Conservation (phyloP, 2,113 vertebrate genomes). For the Corvus cornix region DNA sequence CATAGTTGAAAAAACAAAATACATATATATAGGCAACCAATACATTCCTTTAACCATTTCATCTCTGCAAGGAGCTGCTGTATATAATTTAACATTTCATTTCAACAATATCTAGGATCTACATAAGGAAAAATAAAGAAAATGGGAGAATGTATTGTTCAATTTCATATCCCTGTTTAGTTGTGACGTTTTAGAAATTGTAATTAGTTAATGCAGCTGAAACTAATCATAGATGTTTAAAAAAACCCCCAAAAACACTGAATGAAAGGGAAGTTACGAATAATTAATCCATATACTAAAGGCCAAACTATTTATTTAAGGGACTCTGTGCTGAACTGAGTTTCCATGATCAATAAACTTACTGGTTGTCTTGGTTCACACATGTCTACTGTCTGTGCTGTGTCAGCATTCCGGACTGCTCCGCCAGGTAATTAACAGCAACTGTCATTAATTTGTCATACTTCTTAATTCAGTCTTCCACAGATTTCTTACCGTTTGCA, state of each 20-base stretch:
- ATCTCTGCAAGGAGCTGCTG: not conserved
- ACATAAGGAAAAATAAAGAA: not conserved
- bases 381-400: not conserved
- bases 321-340: not conserved
- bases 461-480: not conserved
- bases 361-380: not conserved
- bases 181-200: not conserved
- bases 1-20: not conserved
- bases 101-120: not conserved
- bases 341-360: not conserved
- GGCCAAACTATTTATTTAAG: not conserved
- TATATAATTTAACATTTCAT: not conserved
- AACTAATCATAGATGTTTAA: not conserved
- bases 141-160: not conserved
- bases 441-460: fast-evolving
- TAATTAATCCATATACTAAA: not conserved
- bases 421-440: not conserved
- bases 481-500: not conserved
- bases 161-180: not conserved
- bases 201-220: not conserved
- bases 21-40: not conserved
- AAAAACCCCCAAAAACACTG: no score
- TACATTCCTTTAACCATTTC: not conserved
- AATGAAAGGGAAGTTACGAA: not conserved
- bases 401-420: fast-evolving